Percentiles rank a stretch among this genome's conserved stretches.
Evolutionary conservation across 2,888 invertebrate genomes (phyloP).

Genomic region (Arge pagana): DNA sequence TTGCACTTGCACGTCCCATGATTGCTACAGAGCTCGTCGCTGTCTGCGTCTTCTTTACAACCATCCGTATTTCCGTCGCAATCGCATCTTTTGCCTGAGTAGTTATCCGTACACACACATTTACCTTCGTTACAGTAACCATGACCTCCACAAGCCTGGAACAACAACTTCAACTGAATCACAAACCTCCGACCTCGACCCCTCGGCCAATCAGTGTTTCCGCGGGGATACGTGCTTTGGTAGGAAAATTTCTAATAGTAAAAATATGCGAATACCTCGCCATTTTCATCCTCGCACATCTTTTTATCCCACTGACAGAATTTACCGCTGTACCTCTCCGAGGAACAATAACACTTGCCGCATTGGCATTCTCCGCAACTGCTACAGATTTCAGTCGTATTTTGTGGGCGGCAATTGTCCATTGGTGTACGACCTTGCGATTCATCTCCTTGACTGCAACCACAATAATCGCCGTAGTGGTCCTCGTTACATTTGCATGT

Average conservation of each 20-base stretch:
- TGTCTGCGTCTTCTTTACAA: slow-evolving; percentile 54
- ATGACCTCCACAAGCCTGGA: slow-evolving; percentile 53
- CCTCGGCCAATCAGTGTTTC: too few relatives aligned
- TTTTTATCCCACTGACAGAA: slow-evolving; percentile 83
- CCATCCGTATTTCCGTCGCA: slow-evolving; percentile 63
- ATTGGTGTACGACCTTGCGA: slow-evolving; percentile 45
- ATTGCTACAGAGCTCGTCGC: slow-evolving; percentile 62
- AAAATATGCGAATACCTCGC: too few relatives aligned
- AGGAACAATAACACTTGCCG: slow-evolving; percentile 63
- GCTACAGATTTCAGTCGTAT: slow-evolving; percentile 60
- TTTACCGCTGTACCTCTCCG: slow-evolving; percentile 63
- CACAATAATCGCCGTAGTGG: slow-evolving; percentile 64
- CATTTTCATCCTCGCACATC: too few relatives aligned
- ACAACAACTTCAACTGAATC: too few relatives aligned
- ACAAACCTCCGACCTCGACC: too few relatives aligned
- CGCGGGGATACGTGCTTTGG: too few relatives aligned
- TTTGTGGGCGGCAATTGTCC: slow-evolving; percentile 44
- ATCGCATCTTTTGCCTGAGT: slow-evolving; percentile 67
- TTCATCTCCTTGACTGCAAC: slow-evolving; percentile 63
- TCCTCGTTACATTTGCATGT: slow-evolving; percentile 62
- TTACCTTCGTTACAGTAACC: slow-evolving; percentile 70
- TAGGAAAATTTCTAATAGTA: too few relatives aligned
- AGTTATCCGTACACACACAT: slow-evolving; percentile 66
- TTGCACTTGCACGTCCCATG: slow-evolving; percentile 76
- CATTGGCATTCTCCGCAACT: slow-evolving; percentile 71